Base-by-base conservation (phyloP, 2,113 vertebrate genomes). In the Nycticryphes semicollaris region DNA sequence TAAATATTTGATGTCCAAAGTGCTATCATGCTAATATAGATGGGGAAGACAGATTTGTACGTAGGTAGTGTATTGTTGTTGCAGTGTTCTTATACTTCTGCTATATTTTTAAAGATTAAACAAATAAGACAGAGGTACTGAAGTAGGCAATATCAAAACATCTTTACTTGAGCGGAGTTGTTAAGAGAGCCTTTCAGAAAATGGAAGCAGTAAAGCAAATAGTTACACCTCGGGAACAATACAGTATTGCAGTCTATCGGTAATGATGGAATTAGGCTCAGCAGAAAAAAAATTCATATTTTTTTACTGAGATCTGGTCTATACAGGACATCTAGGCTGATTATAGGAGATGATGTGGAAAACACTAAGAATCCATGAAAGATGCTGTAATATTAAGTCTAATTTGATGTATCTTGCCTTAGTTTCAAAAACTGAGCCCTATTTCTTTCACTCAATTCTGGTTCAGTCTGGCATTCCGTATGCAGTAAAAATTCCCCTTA, bases 1-100 rank as follows among this genome's bases (percentile, higher is more conserved):
- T 97, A 98, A 98, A 94, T 89, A 95, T 95, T 80, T 28, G 91
- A 89, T 95, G 88, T 94, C 92, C 97, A 95, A 95, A 91, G 84
- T 51, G 80, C 67, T 84, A 95, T 94, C 96, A 80, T 5, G 3
- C 45, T 95, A 84, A 64, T 87, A 89, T 48, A 75, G 67, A 78
- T 66, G 33, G 56, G 60, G 47, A 90, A 94, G 90, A 92, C 31
- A 73, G 59, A 75, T 96, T 91, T 95, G 66, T 73, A 84, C 1
- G 0, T 63, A 80, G 64, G 48, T 80, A 79, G 47, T 23, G 39
- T 62, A 67, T 68, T 79, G 33, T 87, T 95, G 84, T 81, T 91
- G 18, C 62, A 63, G 35, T 50, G 56, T 31, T 93, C 41, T 83
- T 73, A 28, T n/a, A 35, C 6, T 87, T 89, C 41, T 86, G 68